Conservation (phyloP, 2,113 vertebrate genomes). For the Herpetotheres cachinnans region DNA sequence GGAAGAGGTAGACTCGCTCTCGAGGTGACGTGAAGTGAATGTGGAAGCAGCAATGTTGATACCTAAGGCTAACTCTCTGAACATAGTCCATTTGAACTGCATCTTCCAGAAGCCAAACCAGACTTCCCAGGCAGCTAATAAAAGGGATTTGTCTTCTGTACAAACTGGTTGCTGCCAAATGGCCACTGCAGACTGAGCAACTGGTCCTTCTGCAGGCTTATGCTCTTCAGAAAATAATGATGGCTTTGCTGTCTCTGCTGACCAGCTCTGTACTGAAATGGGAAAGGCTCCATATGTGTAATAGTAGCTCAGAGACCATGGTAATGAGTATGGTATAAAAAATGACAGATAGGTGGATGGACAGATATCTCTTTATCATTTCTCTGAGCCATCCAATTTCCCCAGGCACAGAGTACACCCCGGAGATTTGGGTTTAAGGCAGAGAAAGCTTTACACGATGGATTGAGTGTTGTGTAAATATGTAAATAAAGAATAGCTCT, state of each 20-base stretch:
- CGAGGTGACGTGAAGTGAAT: slow-evolving; percentile 23
- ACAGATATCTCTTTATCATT: slow-evolving; percentile 55
- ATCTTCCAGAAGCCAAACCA: slow-evolving; percentile 23
- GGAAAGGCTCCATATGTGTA: not conserved
- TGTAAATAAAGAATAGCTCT: slow-evolving; percentile 53
- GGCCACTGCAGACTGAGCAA: not conserved
- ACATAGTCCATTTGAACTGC: slow-evolving; percentile 38
- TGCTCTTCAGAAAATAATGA: slow-evolving; percentile 35
- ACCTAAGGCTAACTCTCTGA: slow-evolving; percentile 49
- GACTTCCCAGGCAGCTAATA: slow-evolving; percentile 29
- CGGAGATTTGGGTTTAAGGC: slow-evolving; percentile 39
- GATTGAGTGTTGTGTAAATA: slow-evolving; percentile 57
- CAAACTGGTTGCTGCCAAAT: slow-evolving; percentile 7
- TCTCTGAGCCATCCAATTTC: slow-evolving; percentile 39
- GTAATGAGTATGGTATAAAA: slow-evolving; percentile 56
- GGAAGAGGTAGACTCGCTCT: not conserved
- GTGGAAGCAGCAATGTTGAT: slow-evolving; percentile 48
- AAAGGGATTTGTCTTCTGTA: slow-evolving; percentile 40
- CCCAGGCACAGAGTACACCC: not conserved
- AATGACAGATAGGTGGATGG: slow-evolving; percentile 39
- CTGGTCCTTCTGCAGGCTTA: not conserved
- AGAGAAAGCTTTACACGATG: slow-evolving; percentile 12
- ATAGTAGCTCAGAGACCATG: slow-evolving; percentile 52
- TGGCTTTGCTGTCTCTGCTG: slow-evolving; percentile 29
- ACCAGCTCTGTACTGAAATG: not conserved